Evolutionary conservation across 2,113 vertebrate genomes (phyloP), one percentile per base, ranked within the genome.

Genomic region (Urocynchramus pylzowi): DNA sequence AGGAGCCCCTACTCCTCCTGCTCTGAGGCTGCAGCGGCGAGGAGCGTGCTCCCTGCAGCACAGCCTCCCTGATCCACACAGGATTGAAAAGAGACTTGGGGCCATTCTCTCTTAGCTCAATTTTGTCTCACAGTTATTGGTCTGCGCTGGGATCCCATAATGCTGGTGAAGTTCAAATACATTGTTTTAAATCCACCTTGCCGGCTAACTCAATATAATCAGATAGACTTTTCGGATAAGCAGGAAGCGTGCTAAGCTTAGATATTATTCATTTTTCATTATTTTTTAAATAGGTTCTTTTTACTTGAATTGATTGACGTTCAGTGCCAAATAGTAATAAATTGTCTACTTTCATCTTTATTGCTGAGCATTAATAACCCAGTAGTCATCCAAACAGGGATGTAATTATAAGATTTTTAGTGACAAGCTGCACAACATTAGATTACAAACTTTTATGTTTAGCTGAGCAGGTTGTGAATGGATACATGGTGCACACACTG

Each of bases 321-420:
- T 82, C 67, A 56, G 70, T 96, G 71, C 79, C 74, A 94, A 95
- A 88, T 35, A 61, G 68, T 96, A 96, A 97, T 96, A 93, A 97
- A 95, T 95, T 93, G 70, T 94, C 95, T 94, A 71, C 65, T 87
- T 97, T 90, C 24, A 7, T 79, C 53, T 96, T 96, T 95, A 76
- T 93, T 95, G 68, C 94, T 84, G 75, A 81, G 70, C 77, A 90
- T 94, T 88, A 95, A 77, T 96, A 96, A 95, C 96, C 41, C 56
- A 68, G 52, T 88, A 96, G 88, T 89, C 45, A 87, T 69, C 84
- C 70, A 86, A 41, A 44, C 26, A 33, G 44, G 42, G 42, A 33
- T 81, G 49, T 37, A 89, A 80, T 96, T 85, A 37, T 5, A 49
- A 89, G 65, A 57, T 54, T 94, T 94, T 94, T 70, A 96, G 68